A percentile compares a stretch with the other conserved stretches of the same genome.
Conservation (phyloP, 2,113 vertebrate species). For the Zingel zingel region DNA sequence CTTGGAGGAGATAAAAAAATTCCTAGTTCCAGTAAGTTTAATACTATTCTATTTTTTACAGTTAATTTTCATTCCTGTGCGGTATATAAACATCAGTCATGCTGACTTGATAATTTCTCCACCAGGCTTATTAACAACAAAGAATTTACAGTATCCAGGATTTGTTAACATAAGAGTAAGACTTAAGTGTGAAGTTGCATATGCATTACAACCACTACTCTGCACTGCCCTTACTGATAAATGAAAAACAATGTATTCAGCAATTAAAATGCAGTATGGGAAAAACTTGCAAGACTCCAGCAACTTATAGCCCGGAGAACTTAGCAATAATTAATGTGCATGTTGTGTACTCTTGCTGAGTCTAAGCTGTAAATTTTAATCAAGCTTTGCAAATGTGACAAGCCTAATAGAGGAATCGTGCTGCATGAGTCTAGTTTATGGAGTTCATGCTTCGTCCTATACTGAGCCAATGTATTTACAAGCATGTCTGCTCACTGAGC, state of each 20-base stretch:
- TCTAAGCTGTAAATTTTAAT: slow-evolving; percentile 83
- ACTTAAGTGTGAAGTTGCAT: not conserved
- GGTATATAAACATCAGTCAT: slow-evolving; percentile 9
- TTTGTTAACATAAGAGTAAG: slow-evolving; percentile 45
- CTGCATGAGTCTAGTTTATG: slow-evolving; percentile 61
- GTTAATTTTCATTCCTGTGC: slow-evolving; percentile 37
- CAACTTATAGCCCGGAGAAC: slow-evolving; percentile 75
- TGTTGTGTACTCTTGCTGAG: slow-evolving; percentile 75
- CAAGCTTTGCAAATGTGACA: slow-evolving; percentile 76
- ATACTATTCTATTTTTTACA: slow-evolving; percentile 19
- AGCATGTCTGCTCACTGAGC: slow-evolving; percentile 74
- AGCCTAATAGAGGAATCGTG: slow-evolving; percentile 65
- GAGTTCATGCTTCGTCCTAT: slow-evolving; percentile 54
- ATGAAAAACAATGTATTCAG: slow-evolving; percentile 77
- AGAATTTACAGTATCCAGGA: slow-evolving; percentile 21
- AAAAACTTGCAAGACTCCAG: slow-evolving; percentile 67
- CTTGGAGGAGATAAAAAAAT: slow-evolving; percentile 99
- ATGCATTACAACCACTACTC: slow-evolving; percentile 5
- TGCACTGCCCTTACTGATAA: slow-evolving; percentile 44
- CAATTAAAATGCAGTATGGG: slow-evolving; percentile 78
- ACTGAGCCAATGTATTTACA: slow-evolving; percentile 45
- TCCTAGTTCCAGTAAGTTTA: slow-evolving; percentile 97
- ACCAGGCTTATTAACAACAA: slow-evolving; percentile 37
- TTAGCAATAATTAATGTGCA: slow-evolving; percentile 81
- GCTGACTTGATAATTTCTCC: slow-evolving; percentile 44